Evolutionary conservation across 2,113 vertebrate species (phyloP).

Genomic region (Pteropus alecto): DNA sequence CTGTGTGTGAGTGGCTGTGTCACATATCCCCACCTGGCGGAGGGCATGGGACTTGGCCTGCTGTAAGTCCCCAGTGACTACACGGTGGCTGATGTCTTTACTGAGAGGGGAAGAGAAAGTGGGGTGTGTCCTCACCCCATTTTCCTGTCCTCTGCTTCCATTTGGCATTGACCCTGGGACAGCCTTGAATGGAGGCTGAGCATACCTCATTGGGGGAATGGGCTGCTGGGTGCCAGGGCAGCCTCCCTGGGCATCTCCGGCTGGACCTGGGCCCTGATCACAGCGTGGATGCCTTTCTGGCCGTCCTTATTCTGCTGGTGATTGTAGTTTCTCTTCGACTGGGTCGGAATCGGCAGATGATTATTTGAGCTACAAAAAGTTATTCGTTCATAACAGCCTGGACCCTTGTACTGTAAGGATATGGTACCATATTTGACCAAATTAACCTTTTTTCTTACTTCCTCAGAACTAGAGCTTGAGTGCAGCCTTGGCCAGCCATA

Average conservation of each 20-base stretch:
- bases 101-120: not conserved
- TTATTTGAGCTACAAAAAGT: slow-evolving; percentile 51
- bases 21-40: not conserved
- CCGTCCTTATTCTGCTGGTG: not conserved
- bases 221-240: not conserved
- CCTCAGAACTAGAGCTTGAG: not conserved
- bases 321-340: not conserved
- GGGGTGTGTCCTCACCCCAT: not conserved
- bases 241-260: not conserved
- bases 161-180: not conserved
- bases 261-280: rapidly evolving
- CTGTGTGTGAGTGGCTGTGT: not conserved
- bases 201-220: not conserved
- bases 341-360: not conserved
- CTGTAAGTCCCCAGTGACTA: not conserved
- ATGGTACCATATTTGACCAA: not conserved
- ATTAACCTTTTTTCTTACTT: not conserved
- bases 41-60: not conserved
- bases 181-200: not conserved
- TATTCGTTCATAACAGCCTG: slow-evolving; percentile 55
- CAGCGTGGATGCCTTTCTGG: not conserved
- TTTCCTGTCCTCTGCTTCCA: not conserved
- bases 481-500: not conserved
- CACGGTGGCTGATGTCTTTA: not conserved
- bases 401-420: slow-evolving; percentile 40